A percentile compares a stretch with the other conserved stretches of the same genome.
Conservation (phyloP, 2,113 vertebrate species). For the Ellobius talpinus region DNA sequence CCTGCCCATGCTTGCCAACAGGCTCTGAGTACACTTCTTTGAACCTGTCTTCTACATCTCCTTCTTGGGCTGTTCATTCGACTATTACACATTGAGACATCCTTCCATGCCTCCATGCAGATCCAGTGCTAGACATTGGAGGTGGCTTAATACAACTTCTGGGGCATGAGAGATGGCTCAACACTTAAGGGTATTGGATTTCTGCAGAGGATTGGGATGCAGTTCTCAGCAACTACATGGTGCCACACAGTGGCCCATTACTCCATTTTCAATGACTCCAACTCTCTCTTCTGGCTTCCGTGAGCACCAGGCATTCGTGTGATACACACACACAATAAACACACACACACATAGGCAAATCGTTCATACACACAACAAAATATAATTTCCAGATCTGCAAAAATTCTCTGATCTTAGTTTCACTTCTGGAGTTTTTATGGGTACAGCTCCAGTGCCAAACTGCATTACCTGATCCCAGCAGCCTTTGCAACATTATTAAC, state of each 20-base stretch:
- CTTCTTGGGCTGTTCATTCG: not conserved
- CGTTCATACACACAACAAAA: not conserved
- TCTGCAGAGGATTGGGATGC: not conserved
- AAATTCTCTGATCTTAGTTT: not conserved
- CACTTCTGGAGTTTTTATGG: not conserved
- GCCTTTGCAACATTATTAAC: not conserved
- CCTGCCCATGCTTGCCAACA: rapidly evolving
- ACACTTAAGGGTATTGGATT: not conserved
- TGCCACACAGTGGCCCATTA: too few relatives aligned
- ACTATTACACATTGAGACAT: not conserved
- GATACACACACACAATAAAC: not conserved
- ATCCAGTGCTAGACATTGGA: not conserved
- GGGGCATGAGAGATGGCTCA: not conserved
- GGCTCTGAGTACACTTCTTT: not conserved
- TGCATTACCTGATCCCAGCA: not conserved
- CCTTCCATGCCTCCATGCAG: not conserved
- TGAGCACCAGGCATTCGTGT: not conserved
- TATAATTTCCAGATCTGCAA: not conserved
- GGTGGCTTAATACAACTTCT: not conserved
- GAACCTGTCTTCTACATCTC: not conserved
- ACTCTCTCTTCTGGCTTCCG: not conserved
- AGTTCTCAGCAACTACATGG: not conserved
- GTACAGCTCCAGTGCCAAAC: not conserved
- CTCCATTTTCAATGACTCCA: not conserved
- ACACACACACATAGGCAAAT: not conserved